Evolutionary conservation across 2,113 vertebrate genomes (phyloP), one percentile per base, ranked within the genome.

Genomic region (Phrynosoma blainvillii): DNA sequence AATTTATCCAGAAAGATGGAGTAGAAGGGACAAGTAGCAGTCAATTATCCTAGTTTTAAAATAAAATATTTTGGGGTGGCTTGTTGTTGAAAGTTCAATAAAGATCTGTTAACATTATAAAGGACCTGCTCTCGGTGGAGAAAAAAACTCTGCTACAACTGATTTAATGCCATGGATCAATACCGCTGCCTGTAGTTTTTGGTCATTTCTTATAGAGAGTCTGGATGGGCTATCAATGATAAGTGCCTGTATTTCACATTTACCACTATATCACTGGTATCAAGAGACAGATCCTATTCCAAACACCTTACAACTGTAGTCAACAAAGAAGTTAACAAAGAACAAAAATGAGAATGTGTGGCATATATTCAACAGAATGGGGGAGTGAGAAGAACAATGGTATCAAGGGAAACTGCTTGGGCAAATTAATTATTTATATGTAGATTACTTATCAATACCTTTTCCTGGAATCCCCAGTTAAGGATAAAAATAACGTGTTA

Each of bases 401-500:
- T 52, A 71, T 70, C 42, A 73, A 87, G 23, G 23, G 25, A 16
- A 59, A 20, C 18, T 30, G 13, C 30, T 8, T 85, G 56, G 12
- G 30, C 62, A 79, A 79, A 79, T 70, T 59, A 42, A 40, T 78
- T 14, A 52, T 7, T 20, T 40, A 42, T 74, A n/a, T 12, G 36
- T 62, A 80, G 5, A 5, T 40, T 86, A 30, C 25, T 54, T 16
- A 25, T n/a, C 42, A 70, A 73, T 71, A n/a, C 14, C 18, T 21
- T 36, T 65, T 81, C 62, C 13, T 5, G 18, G 23, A 80, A 80
- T 27, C 32, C 87, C 42, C 80, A 91, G 52, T 93, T 94, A 93
- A 96, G 86, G 90, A 83, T 20, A 94, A 87, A 90, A 91, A 93
- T 93, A 90, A 40, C 93, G 95, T 95, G 90, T 71, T 90, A 92